Base-by-base conservation (phyloP, 1,140 invertebrate genomes). In the Odontomachus brunneus region DNA sequence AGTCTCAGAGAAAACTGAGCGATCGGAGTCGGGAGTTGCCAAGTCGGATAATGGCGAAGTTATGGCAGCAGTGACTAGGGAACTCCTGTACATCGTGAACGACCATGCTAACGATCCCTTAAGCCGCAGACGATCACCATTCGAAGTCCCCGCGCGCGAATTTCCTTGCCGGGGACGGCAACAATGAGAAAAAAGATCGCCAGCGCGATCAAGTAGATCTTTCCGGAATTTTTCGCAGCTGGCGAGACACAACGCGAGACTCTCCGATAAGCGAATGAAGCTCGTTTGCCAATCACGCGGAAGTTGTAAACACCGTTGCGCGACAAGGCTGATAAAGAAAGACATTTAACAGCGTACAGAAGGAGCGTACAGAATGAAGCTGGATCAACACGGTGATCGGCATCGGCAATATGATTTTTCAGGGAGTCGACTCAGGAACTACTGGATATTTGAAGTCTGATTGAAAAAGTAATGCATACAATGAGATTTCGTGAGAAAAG, bases 31-130 rank as follows among this genome's bases (percentile, higher is more conserved):
- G 63, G 74, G 89, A 92, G 84, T 90, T 89, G 90, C 81, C 85
- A 89, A 92, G 86, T 89, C 83, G 88, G 89, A 91, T 92, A 91
- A 92, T 92, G 87, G 88, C 71, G 72, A 91, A 91, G 88, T 91
- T 91, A 91, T 92, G 85, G 84, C 74, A 88, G 85, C 69, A 87
- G 80, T 51, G 74, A 84, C 80, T 86, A 44, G 74, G 60, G 33
- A 72, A 38, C 59, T 59, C 29, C 48, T 57, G 57, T 81, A 73
- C 62, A 84, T 67, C 62, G 38, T 49, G 62, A 85, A 91, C 76
- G 66, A 84, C 84, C 85, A 87, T 85, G 84, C 69, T 90, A 90
- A 90, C 89, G 89, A 89, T 83, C 84, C 84, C 84, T 89, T 86
- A 88, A 91, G 66, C 83, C 85, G 53, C 60, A 63, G 74, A 69